Evolutionary conservation across 2,113 vertebrate species (phyloP).

Genomic region (Ailuropoda melanoleuca): DNA sequence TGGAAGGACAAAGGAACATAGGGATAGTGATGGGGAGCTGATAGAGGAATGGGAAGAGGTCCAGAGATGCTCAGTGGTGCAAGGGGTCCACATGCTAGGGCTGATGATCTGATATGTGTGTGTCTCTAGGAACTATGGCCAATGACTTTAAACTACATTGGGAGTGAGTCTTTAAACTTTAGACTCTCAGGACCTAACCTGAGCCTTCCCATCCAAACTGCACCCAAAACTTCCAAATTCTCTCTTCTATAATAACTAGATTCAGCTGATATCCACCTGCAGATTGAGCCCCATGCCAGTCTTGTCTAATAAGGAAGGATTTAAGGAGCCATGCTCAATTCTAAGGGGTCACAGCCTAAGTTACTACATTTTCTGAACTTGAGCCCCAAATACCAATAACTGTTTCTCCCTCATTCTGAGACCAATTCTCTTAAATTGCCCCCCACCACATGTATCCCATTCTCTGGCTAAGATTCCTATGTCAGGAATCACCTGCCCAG

Average conservation of each 20-base stretch:
- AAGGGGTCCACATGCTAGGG: background rate
- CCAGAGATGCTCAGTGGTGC: background rate
- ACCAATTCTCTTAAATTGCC: background rate
- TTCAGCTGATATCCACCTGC: background rate
- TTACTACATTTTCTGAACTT: background rate
- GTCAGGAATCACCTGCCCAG: background rate
- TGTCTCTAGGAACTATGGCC: background rate
- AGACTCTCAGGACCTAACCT: background rate
- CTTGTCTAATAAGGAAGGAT: background rate
- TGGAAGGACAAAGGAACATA: background rate
- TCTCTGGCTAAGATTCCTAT: background rate
- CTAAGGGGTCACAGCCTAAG: background rate
- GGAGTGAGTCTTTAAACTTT: background rate
- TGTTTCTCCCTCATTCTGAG: background rate
- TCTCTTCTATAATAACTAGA: background rate
- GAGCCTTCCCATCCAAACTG: background rate
- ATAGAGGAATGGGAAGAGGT: background rate
- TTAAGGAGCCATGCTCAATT: background rate
- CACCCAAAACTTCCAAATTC: background rate
- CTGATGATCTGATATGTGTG: background rate
- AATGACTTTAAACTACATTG: background rate
- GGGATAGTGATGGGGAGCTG: background rate
- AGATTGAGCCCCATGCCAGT: background rate
- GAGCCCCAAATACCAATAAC: background rate
- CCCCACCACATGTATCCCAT: background rate